These are phyloP conservation scores for Bos javanicus DNA, from an alignment of 2,113 vertebrate species.

Conservation along the genomic window DNA sequence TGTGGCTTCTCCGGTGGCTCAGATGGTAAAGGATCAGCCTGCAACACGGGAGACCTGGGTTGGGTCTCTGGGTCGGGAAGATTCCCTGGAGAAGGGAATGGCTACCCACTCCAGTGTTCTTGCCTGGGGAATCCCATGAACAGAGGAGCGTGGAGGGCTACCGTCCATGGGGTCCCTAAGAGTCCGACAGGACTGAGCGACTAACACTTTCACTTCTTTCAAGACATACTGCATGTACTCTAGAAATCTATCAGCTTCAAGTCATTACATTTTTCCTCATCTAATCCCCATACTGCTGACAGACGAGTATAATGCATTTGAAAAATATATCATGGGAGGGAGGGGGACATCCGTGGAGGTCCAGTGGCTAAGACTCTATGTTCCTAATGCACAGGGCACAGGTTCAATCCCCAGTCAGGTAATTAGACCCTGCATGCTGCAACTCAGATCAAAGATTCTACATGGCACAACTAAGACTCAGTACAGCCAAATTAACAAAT, in stretches of 20 bases:
- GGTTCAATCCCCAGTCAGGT: no score
- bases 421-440: background rate
- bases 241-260: background rate
- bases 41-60: background rate
- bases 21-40: background rate
- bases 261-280: background rate
- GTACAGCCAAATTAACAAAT: background rate
- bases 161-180: background rate
- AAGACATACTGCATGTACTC: background rate
- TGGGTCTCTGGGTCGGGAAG: background rate
- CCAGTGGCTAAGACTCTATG: background rate
- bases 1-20: fast-evolving
- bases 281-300: background rate
- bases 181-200: background rate
- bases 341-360: background rate
- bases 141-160: background rate
- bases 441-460: background rate
- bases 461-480: background rate
- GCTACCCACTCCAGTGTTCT: background rate
- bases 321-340: background rate
- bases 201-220: background rate
- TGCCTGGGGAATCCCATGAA: background rate
- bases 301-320: background rate
- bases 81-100: background rate
- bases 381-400: background rate